phyloP scores from a whole-genome alignment of 2,113 vertebrate species.

The Leucopsar rothschildi region DNA sequence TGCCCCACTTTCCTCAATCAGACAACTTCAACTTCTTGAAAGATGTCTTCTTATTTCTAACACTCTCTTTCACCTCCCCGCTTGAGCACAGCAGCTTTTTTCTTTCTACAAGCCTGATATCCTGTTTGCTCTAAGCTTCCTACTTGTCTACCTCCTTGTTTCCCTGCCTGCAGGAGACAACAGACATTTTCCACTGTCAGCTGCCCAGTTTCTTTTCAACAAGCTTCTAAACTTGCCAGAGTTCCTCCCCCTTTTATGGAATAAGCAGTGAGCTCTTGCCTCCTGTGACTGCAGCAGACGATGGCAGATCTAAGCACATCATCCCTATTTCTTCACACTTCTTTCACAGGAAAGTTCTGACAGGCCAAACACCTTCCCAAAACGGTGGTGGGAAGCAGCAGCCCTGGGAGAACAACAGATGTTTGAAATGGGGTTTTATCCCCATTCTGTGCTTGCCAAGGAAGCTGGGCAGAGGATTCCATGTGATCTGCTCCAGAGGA shows the following conservation, averaged over 20 bases:
- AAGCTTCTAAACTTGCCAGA: background rate
- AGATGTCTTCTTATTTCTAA: slow-evolving; percentile 17
- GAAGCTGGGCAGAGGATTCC: background rate
- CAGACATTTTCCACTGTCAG: background rate
- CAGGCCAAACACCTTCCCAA: background rate
- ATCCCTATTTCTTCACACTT: background rate
- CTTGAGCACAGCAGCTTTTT: background rate
- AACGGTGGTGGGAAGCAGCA: background rate
- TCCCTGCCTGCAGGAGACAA: background rate
- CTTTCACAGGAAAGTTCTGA: background rate
- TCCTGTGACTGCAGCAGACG: background rate
- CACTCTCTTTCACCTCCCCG: background rate
- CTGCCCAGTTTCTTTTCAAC: background rate
- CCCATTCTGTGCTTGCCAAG: background rate
- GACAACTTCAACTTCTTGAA: slow-evolving; percentile 40
- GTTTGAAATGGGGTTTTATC: background rate
- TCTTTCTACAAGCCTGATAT: background rate
- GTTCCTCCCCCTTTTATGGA: background rate
- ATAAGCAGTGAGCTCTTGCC: background rate
- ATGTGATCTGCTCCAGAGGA: background rate
- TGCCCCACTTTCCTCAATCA: slow-evolving; percentile 24
- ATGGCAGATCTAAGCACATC: background rate
- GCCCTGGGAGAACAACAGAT: background rate
- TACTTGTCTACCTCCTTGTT: background rate
- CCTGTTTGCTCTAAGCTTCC: slow-evolving; percentile 35